Conservation (phyloP, 2,888 invertebrate species). For the Phrixothrix hirtus region DNA sequence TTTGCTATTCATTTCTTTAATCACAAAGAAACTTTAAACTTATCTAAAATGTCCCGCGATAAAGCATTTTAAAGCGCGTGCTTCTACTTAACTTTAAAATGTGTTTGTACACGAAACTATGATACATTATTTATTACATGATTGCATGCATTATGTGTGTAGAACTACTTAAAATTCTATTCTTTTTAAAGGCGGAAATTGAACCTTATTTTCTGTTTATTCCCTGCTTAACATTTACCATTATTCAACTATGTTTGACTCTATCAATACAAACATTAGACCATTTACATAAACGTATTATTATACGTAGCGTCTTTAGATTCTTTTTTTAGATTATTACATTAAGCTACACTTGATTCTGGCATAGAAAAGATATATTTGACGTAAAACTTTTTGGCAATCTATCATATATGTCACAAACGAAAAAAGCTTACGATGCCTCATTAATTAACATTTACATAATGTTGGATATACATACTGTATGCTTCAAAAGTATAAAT, state of each 20-base stretch:
- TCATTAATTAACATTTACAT: conserved; percentile 17
- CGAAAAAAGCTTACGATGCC: conserved; percentile 4
- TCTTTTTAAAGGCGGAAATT: neutral
- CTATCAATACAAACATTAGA: no score
- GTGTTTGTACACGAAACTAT: conserved; percentile 17
- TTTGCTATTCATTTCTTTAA: neutral
- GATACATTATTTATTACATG: conserved; percentile 23
- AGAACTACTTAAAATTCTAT: conserved; percentile 8
- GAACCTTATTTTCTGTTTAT: neutral
- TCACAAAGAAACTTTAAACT: conserved; percentile 10
- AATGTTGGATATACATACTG: conserved; percentile 3
- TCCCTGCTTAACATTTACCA: neutral
- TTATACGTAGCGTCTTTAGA: no score
- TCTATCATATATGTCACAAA: conserved; percentile 14
- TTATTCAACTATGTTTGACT: no score
- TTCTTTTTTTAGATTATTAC: no score
- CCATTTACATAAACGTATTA: no score
- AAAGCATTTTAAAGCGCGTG: conserved; percentile 20
- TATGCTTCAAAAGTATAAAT: no score
- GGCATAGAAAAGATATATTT: conserved; percentile 21
- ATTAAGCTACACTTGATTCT: neutral
- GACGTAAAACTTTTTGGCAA: conserved; percentile 21
- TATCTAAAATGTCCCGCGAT: conserved; percentile 10
- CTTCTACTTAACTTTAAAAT: conserved; percentile 26
- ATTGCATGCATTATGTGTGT: conserved; percentile 18